Conservation (phyloP, 92 coral and sea anemone genomes). For the Epizoanthus scotinus region DNA sequence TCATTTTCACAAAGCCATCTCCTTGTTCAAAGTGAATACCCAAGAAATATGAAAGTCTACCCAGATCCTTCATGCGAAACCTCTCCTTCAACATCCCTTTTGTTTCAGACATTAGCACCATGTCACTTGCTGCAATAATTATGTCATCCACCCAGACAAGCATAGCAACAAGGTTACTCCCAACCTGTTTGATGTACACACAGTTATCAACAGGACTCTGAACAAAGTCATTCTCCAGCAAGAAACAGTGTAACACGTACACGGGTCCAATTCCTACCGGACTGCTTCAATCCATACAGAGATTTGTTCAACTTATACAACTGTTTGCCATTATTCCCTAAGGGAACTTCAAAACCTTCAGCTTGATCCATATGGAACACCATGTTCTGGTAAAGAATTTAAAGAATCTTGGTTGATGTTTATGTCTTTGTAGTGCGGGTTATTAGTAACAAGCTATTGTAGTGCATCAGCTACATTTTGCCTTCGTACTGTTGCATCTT, state of each 20-base stretch:
- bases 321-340: not conserved
- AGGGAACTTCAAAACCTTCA: constrained; percentile 56
- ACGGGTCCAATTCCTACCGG: constrained; percentile 38
- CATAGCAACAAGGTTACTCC: constrained; percentile 4
- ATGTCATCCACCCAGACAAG: constrained; percentile 52
- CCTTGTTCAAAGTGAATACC: constrained; percentile 48
- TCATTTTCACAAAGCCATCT: constrained; percentile 48
- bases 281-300: constrained; percentile 48
- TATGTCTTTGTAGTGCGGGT: too few relatives aligned
- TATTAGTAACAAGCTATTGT: too few relatives aligned
- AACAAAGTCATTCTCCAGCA: constrained; percentile 46
- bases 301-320: constrained; percentile 47
- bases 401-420: too few relatives aligned
- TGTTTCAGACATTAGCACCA: constrained; percentile 40
- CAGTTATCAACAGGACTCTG: constrained; percentile 56
- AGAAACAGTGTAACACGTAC: constrained; percentile 42
- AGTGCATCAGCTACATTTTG: too few relatives aligned
- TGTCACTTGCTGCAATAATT: constrained; percentile 50
- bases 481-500: too few relatives aligned
- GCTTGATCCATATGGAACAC: constrained; percentile 55
- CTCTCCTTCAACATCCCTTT: constrained; percentile 41
- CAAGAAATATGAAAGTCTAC: constrained; percentile 48
- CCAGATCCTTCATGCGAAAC: constrained; percentile 63
- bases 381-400: too few relatives aligned
- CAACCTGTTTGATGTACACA: constrained; percentile 45